Evolutionary conservation across 2,113 vertebrate genomes (phyloP), one percentile per base, ranked within the genome.

Genomic region (Ciconia stormi): DNA sequence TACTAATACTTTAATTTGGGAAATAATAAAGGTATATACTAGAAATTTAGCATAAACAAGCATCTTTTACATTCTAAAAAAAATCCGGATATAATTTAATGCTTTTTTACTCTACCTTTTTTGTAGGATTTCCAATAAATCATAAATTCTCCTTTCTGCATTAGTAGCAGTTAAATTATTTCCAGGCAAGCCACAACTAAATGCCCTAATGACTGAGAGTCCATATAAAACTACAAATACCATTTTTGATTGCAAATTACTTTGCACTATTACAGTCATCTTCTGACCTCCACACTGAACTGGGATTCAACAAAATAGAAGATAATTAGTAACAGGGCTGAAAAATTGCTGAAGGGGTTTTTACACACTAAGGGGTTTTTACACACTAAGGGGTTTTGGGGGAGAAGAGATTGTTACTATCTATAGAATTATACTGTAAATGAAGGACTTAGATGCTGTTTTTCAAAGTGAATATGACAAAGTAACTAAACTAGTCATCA

Each of bases 21-120:
- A 77, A 81, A 50, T 47, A 84, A 87, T 34, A 77, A 88, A 80
- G 25, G 12, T 27, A 49, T 52, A 38, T 18, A 55, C 20, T 15
- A 55, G 34, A 67, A 55, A 77, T 50, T 59, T 25, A 52, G 27
- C 47, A 55, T 2, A 46, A 1, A 34, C 6, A 87, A 87, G 21
- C 3, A 25, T 7, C 0, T 50, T 91, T 29, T 29, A 34, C 52
- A 46, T 46, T 82, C 25, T 34, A 5, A 5, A 77, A 67, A 63
- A 30, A n/a, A 0, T 0, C 2, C 15, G 66, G 2, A 36, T n/a
- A 36, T 2, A 62, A 46, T 50, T 76, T 47, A 67, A 74, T n/a
- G 11, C 11, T 7, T 77, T 80, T 79, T 83, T 32, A 44, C 23
- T 66, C 77, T 66, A 62, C 29, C 6, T 44, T 42, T 78, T 71